Percentiles rank a stretch among this genome's conserved stretches.
These are phyloP conservation scores for Rhynchotus rufescens DNA, from an alignment of 2,797 vertebrate species.

Conservation along the genomic window DNA sequence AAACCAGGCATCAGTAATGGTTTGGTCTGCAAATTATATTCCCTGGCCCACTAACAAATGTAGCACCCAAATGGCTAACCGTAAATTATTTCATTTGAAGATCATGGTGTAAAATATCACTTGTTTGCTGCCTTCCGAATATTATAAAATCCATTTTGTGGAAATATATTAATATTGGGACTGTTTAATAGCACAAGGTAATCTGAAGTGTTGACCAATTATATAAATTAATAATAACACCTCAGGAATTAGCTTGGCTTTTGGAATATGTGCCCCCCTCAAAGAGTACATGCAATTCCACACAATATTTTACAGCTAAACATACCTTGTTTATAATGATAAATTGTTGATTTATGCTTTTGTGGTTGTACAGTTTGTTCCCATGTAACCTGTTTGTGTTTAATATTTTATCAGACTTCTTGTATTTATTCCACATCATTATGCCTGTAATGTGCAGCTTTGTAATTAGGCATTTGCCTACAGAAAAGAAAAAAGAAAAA, in stretches of 20 bases:
- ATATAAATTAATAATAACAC: constrained; percentile 72
- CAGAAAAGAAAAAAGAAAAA: constrained; percentile 80
- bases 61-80: constrained; percentile 61
- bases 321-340: constrained; percentile 74
- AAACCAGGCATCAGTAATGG: constrained; percentile 31
- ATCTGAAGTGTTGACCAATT: constrained; percentile 61
- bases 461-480: constrained; percentile 91
- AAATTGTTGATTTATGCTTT: constrained; percentile 76
- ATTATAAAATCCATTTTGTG: constrained; percentile 28
- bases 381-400: constrained; percentile 84
- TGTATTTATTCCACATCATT: constrained; percentile 93
- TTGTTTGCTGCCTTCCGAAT: constrained; percentile 69
- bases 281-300: constrained; percentile 64
- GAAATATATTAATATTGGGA: constrained; percentile 46
- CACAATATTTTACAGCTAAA: constrained; percentile 66
- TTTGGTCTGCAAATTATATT: constrained; percentile 49
- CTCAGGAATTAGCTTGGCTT: constrained; percentile 81
- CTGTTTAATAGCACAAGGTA: constrained; percentile 77
- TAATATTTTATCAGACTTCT: constrained; percentile 84
- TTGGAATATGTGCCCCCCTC: constrained; percentile 47
- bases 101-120: constrained; percentile 39
- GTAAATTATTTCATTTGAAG: not conserved
- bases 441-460: constrained; percentile 90
- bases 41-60: constrained; percentile 54
- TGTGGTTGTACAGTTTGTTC: constrained; percentile 82